Base-by-base conservation (phyloP, 2,113 vertebrate species). In the Trichechus manatus region DNA sequence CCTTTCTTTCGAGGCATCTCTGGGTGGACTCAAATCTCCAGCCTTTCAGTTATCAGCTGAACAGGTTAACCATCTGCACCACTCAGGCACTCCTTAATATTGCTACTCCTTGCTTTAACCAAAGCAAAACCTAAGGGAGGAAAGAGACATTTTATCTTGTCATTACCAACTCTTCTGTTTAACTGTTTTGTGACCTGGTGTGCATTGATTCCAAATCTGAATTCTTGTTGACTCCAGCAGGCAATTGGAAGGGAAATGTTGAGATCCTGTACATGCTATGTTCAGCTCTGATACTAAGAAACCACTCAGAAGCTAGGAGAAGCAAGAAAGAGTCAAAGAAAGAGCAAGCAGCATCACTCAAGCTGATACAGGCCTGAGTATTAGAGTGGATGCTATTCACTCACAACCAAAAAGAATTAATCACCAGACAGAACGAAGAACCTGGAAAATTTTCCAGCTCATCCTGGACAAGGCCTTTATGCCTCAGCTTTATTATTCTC, bases 401-500 rank as follows among this genome's bases (percentile, higher is more conserved):
- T 56, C 72, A 86, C 90, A 96, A 78, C 56, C 19, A 22, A 17
- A 87, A 74, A 23, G 70, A 77, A 72, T 87, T 79, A 11, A 33
- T 95, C 63, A 74, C 23, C 27, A 94, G n/a, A 95, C 72, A 94
- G 87, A 91, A 72, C 23, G 10, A 39, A 27, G n/a, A 91, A 61
- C 74, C n/a, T 17, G 39, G 23, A 79, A 96, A 86, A 64, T 20
- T 3, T n/a, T 68, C 68, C 77, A 93, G 27, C 31, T 90, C 72
- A 36, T 83, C n/a, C 59, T 82, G 75, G 27, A 94, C 15, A 36
- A 97, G 25, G 53, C 75, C 44, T 86, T 82, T 22, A 47, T 78
- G 36, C 36, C 93, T 94, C 39, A 33, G 63, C 33, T 59, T 78
- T 88, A 33, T 61, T 39, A 63, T 59, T 87, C 85, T 77, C n/a